Evolutionary conservation across 2,113 vertebrate genomes (phyloP).

Genomic region (Psilopogon haemacephalus): DNA sequence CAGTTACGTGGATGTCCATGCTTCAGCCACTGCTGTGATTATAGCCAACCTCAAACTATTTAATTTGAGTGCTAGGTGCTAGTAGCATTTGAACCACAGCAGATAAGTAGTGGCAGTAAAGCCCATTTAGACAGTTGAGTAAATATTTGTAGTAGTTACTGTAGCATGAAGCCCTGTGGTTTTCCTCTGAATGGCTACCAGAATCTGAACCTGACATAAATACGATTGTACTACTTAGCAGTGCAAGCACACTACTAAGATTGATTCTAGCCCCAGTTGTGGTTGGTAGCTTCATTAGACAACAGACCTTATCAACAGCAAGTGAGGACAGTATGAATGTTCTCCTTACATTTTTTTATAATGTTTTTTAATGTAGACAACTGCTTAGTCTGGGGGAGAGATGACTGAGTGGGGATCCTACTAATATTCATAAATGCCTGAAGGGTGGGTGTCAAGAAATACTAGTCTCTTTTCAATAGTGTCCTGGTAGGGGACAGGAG

Average conservation of each 20-base stretch:
- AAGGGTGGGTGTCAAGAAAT: too few relatives aligned
- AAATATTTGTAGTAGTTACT: slow-evolving; percentile 36
- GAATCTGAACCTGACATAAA: neutral
- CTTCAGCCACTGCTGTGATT: neutral
- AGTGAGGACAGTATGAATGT: neutral
- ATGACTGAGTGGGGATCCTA: too few relatives aligned
- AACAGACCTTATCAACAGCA: neutral
- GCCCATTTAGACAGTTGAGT: neutral
- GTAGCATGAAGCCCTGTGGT: neutral
- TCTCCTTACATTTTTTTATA: neutral
- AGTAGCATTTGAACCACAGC: neutral
- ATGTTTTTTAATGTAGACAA: neutral
- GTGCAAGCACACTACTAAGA: neutral
- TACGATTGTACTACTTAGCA: neutral
- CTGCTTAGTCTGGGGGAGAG: too few relatives aligned
- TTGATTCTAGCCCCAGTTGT: neutral
- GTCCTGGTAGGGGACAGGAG: too few relatives aligned
- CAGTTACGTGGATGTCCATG: neutral
- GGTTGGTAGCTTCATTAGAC: neutral
- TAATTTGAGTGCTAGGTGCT: neutral
- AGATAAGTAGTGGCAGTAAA: slow-evolving; percentile 9
- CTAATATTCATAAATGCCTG: too few relatives aligned
- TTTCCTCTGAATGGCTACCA: neutral
- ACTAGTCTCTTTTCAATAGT: too few relatives aligned
- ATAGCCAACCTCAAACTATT: neutral